Evolutionary conservation across 2,888 invertebrate species (phyloP).

Genomic region (Heteropelma amictum): DNA sequence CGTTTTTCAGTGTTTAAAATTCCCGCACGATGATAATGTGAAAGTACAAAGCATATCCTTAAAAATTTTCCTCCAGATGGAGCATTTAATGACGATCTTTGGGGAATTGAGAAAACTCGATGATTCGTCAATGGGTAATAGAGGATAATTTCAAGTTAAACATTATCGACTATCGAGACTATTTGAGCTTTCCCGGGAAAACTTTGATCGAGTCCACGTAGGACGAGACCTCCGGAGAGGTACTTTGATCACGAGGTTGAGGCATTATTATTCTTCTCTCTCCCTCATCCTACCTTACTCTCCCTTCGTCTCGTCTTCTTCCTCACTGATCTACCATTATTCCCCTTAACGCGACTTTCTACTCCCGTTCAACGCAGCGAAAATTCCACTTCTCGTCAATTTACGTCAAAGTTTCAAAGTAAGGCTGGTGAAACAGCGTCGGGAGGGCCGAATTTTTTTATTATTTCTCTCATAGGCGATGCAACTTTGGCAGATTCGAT

Average conservation of each 20-base stretch:
- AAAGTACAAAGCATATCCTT: too few relatives aligned
- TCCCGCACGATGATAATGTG: too few relatives aligned
- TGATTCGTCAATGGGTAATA: too few relatives aligned
- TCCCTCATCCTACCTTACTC: background rate
- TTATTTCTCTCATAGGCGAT: background rate
- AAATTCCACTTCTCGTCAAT: constrained; percentile 42
- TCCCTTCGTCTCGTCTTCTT: background rate
- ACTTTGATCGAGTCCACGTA: constrained; percentile 39
- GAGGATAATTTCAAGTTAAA: constrained; percentile 29
- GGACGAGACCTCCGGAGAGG: background rate
- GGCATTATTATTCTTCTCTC: too few relatives aligned
- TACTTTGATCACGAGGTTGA: too few relatives aligned
- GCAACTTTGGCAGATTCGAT: constrained; percentile 2
- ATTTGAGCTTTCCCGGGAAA: constrained; percentile 30
- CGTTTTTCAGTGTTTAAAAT: too few relatives aligned
- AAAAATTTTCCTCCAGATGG: too few relatives aligned
- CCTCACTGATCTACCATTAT: background rate
- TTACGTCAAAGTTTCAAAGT: constrained; percentile 30
- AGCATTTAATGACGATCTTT: too few relatives aligned
- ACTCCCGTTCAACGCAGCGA: constrained; percentile 22
- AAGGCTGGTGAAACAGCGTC: too few relatives aligned
- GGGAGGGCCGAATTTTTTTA: too few relatives aligned
- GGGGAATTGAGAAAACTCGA: too few relatives aligned
- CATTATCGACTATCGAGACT: constrained; percentile 19
- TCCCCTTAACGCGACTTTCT: constrained; percentile 17